These are phyloP conservation scores for Epiblema foenella DNA, from an alignment of 2,888 invertebrate species.

Conservation along the genomic window DNA sequence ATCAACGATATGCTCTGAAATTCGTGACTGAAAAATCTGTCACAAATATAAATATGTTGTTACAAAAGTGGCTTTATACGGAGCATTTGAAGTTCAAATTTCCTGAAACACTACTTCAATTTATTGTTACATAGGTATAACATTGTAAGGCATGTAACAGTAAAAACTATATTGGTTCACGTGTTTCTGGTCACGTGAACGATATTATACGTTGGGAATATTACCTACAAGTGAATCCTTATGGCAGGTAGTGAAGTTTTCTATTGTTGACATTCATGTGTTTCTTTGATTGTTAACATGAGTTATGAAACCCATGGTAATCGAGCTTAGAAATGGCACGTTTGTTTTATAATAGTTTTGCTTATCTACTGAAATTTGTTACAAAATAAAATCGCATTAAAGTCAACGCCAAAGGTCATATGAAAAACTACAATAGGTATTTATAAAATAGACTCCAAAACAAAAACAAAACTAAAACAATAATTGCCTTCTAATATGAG, in stretches of 20 bases:
- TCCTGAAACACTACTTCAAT: neutral
- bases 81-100: neutral
- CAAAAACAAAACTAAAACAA: no score
- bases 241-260: constrained; percentile 2
- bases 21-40: constrained; percentile 1
- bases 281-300: neutral
- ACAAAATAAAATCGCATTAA: neutral
- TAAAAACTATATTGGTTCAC: constrained; percentile 2
- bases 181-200: constrained; percentile 16
- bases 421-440: neutral
- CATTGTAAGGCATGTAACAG: neutral
- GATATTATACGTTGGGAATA: constrained; percentile 2
- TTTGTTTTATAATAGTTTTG: neutral
- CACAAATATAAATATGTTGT: neutral
- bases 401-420: neutral
- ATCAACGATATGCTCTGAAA: constrained; percentile 2
- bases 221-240: constrained; percentile 19
- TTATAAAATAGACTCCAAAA: no score
- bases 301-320: constrained; percentile 3
- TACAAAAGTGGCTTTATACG: neutral
- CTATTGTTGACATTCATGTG: neutral
- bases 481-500: no score
- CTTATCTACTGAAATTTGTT: neutral
- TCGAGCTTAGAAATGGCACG: constrained; percentile 3
- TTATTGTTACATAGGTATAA: neutral